Conservation (phyloP, 2,888 invertebrate genomes). For the Dolichopus griseipennis region DNA sequence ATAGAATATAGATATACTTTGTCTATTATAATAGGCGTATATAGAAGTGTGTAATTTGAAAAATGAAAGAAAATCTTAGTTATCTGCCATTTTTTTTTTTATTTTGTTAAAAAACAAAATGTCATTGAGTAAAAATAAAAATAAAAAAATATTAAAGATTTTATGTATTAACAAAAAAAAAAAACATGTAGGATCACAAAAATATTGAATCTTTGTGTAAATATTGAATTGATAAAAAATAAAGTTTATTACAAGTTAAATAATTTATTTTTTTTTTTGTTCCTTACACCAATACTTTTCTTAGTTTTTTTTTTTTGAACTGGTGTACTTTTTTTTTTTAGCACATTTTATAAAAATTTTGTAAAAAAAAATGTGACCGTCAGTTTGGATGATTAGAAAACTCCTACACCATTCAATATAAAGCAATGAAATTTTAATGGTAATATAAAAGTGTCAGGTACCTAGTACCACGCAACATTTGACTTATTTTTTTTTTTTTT, state of each 20-base stretch:
- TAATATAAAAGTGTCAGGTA: too few species aligned
- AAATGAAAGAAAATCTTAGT: background rate
- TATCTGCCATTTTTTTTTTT: background rate
- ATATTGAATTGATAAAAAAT: constrained; percentile 3
- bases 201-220: background rate
- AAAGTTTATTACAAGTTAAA: constrained; percentile 6
- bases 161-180: background rate
- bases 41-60: background rate
- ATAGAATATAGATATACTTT: too few species aligned
- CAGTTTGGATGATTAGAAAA: too few species aligned
- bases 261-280: background rate
- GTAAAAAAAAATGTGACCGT: too few species aligned
- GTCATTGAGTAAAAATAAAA: background rate
- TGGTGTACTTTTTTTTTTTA: too few species aligned
- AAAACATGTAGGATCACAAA: constrained; percentile 6
- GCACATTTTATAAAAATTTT: too few species aligned
- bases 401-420: too few species aligned
- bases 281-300: background rate
- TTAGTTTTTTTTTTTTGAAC: background rate
- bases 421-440: too few species aligned
- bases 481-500: too few species aligned
- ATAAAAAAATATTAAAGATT: background rate
- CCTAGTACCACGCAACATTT: too few species aligned
- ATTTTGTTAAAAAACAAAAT: background rate
- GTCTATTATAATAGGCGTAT: background rate